Evolutionary conservation across 2,797 vertebrate genomes (phyloP).

Genomic region (Lagorchestes hirsutus): DNA sequence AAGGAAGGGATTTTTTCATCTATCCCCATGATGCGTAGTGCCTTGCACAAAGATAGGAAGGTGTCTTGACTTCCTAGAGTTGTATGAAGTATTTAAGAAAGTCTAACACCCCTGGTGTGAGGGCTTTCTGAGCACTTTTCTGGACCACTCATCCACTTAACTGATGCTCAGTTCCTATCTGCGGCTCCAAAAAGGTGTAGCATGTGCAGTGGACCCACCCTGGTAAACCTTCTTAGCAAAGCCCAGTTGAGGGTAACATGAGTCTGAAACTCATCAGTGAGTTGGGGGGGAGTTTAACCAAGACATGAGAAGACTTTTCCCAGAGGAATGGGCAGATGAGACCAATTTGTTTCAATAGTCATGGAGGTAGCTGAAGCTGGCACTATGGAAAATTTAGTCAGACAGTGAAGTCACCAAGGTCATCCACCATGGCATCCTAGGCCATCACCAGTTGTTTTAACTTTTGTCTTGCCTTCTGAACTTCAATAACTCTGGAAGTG

Average conservation of each 20-base stretch:
- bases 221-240: too few species aligned
- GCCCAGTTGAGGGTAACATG: neutral
- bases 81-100: too few species aligned
- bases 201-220: too few species aligned
- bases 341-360: neutral
- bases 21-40: neutral
- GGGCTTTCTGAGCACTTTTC: too few species aligned
- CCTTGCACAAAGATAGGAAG: neutral
- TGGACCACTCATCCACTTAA: too few species aligned
- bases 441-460: neutral
- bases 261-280: too few species aligned
- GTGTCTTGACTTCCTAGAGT: neutral
- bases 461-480: neutral
- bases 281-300: too few species aligned
- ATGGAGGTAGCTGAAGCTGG: neutral
- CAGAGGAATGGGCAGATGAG: neutral
- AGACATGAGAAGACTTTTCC: too few species aligned
- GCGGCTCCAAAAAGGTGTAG: too few species aligned
- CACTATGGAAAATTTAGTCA: neutral
- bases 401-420: neutral
- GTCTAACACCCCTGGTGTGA: too few species aligned
- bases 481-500: neutral
- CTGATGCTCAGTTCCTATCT: too few species aligned
- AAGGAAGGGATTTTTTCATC: neutral
- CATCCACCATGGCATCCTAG: neutral